These are phyloP conservation scores for Pyralis farinalis DNA, from an alignment of 2,888 invertebrate species.

Conservation along the genomic window DNA sequence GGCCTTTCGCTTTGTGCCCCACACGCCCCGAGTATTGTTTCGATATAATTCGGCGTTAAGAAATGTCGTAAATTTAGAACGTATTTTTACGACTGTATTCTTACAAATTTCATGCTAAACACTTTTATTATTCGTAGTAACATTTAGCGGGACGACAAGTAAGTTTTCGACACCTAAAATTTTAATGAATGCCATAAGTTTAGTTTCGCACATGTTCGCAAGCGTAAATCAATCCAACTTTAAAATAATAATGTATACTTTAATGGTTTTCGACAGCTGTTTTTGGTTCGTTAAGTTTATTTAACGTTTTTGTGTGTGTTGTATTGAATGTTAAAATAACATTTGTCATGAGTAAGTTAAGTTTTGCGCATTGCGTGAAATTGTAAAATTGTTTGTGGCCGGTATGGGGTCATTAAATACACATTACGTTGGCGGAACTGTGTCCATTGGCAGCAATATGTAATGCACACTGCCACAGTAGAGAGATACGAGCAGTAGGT, in stretches of 20 bases:
- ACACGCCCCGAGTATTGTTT: conserved; percentile 36
- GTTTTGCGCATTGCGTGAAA: conserved; percentile 19
- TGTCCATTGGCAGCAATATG: conserved; percentile 27
- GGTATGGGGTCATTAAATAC: conserved; percentile 48
- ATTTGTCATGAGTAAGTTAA: conserved; percentile 9
- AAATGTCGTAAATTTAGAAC: conserved; percentile 4
- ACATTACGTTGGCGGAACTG: conserved; percentile 39
- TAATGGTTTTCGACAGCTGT: neutral
- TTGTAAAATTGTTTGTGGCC: conserved; percentile 43
- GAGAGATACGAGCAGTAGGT: neutral
- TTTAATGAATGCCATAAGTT: neutral
- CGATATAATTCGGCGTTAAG: conserved; percentile 16
- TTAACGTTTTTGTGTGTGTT: conserved; percentile 7
- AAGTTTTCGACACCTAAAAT: conserved; percentile 4
- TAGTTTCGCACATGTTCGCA: conserved; percentile 8
- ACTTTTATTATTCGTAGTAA: conserved; percentile 14
- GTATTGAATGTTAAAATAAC: conserved; percentile 4
- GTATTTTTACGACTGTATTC: conserved; percentile 23
- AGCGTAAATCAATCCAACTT: conserved; percentile 3
- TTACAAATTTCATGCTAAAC: conserved; percentile 31
- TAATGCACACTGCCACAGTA: conserved; percentile 15
- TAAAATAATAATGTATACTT: conserved; percentile 4
- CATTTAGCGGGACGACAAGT: conserved; percentile 8
- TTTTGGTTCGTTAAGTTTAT: conserved; percentile 9
- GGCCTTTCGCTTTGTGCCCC: conserved; percentile 30